phyloP scores from a whole-genome alignment of 2,797 vertebrate genomes.

The Psittacula echo region DNA sequence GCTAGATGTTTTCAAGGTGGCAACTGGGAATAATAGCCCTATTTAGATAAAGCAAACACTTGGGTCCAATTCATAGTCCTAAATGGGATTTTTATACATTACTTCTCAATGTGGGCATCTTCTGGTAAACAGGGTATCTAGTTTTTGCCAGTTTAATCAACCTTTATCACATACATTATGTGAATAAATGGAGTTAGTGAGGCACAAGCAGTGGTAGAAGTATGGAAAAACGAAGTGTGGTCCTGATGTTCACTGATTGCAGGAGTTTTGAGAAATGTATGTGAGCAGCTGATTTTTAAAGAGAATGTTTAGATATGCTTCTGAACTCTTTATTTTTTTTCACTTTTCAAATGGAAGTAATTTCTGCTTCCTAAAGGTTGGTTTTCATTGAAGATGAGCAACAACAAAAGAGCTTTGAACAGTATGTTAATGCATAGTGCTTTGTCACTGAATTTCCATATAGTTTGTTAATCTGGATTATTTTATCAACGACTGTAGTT shows the following conservation, averaged over 20 bases:
- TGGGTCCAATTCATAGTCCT: not conserved
- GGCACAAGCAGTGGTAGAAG: not conserved
- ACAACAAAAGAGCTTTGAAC: not conserved
- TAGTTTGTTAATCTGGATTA: not conserved
- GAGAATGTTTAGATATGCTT: not conserved
- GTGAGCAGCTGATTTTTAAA: not conserved
- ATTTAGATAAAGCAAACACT: conserved; percentile 13
- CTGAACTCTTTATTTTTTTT: not conserved
- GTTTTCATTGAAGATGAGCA: not conserved
- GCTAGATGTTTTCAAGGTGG: conserved; percentile 61
- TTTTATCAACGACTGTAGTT: not conserved
- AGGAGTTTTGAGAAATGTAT: not conserved
- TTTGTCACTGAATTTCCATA: not conserved
- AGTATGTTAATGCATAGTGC: not conserved
- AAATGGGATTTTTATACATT: not conserved
- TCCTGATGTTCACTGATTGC: not conserved
- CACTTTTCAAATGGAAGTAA: not conserved
- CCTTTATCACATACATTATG: not conserved
- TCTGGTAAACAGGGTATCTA: not conserved
- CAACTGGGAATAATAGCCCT: conserved; percentile 70
- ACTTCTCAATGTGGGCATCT: not conserved
- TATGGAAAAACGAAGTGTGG: not conserved
- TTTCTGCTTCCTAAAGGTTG: not conserved
- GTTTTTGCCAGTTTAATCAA: not conserved
- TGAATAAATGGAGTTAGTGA: not conserved